Evolutionary conservation across 2,888 invertebrate genomes (phyloP).

Genomic region (Catocala nupta): DNA sequence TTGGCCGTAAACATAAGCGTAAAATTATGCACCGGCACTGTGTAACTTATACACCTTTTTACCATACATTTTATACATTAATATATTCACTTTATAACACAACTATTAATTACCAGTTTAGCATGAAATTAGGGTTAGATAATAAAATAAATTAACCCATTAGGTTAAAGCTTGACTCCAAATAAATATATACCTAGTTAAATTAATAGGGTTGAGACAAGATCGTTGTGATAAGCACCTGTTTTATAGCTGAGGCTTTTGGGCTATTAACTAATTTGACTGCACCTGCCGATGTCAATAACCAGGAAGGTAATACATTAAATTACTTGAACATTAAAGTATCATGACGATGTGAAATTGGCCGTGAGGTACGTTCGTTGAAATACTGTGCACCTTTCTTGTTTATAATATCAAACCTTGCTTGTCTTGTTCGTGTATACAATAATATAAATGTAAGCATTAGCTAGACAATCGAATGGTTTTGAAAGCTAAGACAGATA

Average conservation of each 20-base stretch:
- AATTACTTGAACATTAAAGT: slow-evolving; percentile 32
- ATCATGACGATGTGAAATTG: slow-evolving; percentile 23
- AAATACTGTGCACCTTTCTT: slow-evolving; percentile 4
- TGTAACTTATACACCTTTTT: too few relatives aligned
- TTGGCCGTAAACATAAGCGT: too few relatives aligned
- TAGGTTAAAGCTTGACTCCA: slow-evolving; percentile 27
- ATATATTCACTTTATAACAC: not conserved
- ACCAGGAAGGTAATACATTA: slow-evolving; percentile 35
- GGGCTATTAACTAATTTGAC: slow-evolving; percentile 50
- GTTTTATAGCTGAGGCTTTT: slow-evolving; percentile 16
- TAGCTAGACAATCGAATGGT: too few relatives aligned
- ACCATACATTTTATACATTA: too few relatives aligned
- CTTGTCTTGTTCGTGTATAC: too few relatives aligned
- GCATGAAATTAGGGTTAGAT: slow-evolving; percentile 1
- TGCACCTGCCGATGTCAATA: slow-evolving; percentile 48
- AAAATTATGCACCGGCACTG: too few relatives aligned
- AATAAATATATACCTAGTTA: slow-evolving; percentile 37
- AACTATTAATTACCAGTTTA: not conserved
- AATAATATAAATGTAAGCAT: too few relatives aligned
- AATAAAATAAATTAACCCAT: slow-evolving; percentile 10
- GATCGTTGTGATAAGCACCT: slow-evolving; percentile 40
- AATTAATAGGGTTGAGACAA: slow-evolving; percentile 40
- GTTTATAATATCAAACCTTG: not conserved
- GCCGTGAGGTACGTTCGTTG: not conserved
- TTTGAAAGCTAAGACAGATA: too few relatives aligned